These are phyloP conservation scores for Chloroclysta siterata DNA, from an alignment of 2,888 invertebrate genomes.

Conservation along the genomic window DNA sequence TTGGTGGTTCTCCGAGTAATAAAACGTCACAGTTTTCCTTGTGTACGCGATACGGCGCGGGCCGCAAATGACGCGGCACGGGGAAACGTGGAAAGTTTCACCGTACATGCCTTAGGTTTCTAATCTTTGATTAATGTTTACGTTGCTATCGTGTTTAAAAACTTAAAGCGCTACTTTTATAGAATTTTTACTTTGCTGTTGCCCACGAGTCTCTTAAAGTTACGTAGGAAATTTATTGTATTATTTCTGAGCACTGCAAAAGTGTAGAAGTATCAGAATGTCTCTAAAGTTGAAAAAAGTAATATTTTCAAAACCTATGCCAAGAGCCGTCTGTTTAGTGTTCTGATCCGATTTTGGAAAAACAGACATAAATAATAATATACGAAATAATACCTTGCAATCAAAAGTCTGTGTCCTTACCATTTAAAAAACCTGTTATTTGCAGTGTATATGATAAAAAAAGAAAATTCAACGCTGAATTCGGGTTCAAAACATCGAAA, in stretches of 20 bases:
- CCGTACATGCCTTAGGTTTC: slow-evolving; percentile 23
- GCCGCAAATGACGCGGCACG: slow-evolving; percentile 48
- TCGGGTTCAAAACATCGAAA: slow-evolving; percentile 22
- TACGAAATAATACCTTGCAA: too few species aligned
- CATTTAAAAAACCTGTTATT: neutral
- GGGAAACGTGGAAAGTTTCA: slow-evolving; percentile 51
- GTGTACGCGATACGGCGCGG: slow-evolving; percentile 40
- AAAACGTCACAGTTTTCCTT: slow-evolving; percentile 57
- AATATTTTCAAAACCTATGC: too few species aligned
- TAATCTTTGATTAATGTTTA: slow-evolving; percentile 24
- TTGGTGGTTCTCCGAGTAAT: slow-evolving; percentile 54
- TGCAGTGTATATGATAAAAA: slow-evolving; percentile 1
- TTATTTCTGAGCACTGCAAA: too few species aligned
- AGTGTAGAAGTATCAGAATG: too few species aligned
- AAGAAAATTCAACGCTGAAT: neutral
- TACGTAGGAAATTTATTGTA: too few species aligned
- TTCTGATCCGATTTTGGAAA: too few species aligned
- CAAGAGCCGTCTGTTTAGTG: too few species aligned
- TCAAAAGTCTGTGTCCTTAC: neutral
- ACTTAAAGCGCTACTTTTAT: neutral
- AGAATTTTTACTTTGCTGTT: too few species aligned
- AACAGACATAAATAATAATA: too few species aligned
- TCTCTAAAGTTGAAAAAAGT: too few species aligned
- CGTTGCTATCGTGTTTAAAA: slow-evolving; percentile 22
- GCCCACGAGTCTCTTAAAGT: too few species aligned